Evolutionary conservation across 2,888 invertebrate species (phyloP).

Genomic region (Geophilus truncorum): DNA sequence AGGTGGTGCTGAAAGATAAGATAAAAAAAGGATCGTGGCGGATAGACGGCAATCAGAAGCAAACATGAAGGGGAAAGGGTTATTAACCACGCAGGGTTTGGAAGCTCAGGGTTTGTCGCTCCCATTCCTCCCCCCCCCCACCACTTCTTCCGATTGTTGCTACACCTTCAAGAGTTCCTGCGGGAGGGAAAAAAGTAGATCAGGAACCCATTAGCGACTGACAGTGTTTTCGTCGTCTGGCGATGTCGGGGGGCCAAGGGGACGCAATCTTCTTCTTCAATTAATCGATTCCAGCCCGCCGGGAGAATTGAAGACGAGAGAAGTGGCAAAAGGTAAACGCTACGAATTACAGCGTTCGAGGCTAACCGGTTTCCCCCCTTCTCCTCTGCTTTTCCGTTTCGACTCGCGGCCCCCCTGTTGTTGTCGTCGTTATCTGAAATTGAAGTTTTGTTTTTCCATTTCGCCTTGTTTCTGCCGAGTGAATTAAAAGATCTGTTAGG

Average conservation of each 20-base stretch:
- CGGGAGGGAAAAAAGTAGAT: neutral
- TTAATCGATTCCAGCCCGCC: neutral
- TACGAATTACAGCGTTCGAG: neutral
- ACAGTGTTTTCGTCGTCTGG: neutral
- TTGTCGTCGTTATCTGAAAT: neutral
- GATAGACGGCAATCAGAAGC: neutral
- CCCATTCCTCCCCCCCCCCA: neutral
- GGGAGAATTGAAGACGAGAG: neutral
- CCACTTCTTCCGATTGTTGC: neutral
- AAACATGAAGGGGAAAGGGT: neutral
- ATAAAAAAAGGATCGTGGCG: conserved; percentile 14
- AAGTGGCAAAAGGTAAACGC: neutral
- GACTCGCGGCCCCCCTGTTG: neutral
- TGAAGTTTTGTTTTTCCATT: neutral
- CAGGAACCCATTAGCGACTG: neutral
- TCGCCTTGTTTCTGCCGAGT: neutral
- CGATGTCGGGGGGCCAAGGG: neutral
- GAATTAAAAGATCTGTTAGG: neutral
- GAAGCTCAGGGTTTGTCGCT: neutral
- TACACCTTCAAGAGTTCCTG: neutral
- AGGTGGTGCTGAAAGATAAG: conserved; percentile 33
- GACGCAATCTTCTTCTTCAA: neutral
- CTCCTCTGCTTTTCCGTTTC: neutral
- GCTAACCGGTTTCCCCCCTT: too few relatives aligned
- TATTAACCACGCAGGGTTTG: neutral